Evolutionary conservation across 1,140 invertebrate species (phyloP).

Genomic region (Carcinoscorpius rotundicauda): DNA sequence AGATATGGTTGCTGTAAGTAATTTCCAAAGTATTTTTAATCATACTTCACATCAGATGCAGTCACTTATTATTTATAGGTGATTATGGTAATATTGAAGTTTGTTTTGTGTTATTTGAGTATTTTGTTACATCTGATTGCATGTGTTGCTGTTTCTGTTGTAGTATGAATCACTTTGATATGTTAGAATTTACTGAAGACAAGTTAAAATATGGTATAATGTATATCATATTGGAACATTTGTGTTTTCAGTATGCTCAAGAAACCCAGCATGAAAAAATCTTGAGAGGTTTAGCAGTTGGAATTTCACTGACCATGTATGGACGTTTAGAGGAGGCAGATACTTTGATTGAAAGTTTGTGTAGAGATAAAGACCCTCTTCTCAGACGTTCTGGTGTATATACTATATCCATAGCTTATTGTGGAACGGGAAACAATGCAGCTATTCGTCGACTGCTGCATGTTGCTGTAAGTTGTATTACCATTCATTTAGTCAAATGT

Average conservation of each 20-base stretch:
- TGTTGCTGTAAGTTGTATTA: constrained; percentile 60
- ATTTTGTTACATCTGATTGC: too few relatives aligned
- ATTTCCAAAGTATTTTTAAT: constrained; percentile 6
- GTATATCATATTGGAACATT: too few relatives aligned
- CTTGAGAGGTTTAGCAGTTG: constrained; percentile 82
- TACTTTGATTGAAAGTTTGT: constrained; percentile 74
- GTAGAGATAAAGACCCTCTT: constrained; percentile 62
- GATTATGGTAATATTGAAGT: too few relatives aligned
- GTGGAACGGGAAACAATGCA: constrained; percentile 92
- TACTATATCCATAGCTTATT: constrained; percentile 96
- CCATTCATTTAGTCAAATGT: too few relatives aligned
- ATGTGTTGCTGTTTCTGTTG: too few relatives aligned
- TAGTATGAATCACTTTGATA: too few relatives aligned
- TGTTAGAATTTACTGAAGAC: too few relatives aligned
- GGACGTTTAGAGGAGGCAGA: constrained; percentile 93
- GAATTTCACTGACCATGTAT: constrained; percentile 94
- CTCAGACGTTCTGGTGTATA: constrained; percentile 89
- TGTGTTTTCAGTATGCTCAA: constrained; percentile 48
- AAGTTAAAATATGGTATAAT: too few relatives aligned
- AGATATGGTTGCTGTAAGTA: constrained; percentile 75
- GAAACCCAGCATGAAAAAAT: constrained; percentile 99
- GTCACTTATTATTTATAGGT: neutral
- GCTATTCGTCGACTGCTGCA: constrained; percentile 90
- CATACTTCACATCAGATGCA: neutral
- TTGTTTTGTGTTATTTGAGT: too few relatives aligned